phyloP scores from a whole-genome alignment of 2,888 invertebrate genomes.

The Harpagoxenus sublaevis region DNA sequence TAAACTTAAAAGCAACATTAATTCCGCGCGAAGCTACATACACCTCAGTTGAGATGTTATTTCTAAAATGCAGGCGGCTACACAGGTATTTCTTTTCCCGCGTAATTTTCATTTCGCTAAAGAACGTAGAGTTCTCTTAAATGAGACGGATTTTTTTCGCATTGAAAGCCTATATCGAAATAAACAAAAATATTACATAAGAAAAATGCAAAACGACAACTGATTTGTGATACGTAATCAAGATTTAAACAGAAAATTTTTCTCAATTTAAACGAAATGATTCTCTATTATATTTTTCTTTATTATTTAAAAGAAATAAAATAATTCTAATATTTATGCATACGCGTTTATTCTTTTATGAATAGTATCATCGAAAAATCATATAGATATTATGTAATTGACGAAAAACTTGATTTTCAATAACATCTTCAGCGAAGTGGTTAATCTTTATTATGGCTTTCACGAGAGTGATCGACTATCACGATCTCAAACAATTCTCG shows the following conservation, averaged over 20 bases:
- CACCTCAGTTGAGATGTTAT: not conserved
- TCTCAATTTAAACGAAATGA: not conserved
- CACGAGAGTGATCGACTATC: slow-evolving; percentile 14
- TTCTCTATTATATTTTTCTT: not conserved
- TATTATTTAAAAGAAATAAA: slow-evolving; percentile 4
- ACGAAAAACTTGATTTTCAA: slow-evolving; percentile 7
- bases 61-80: not conserved
- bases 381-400: too few species aligned
- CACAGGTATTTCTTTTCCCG: not conserved
- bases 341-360: not conserved
- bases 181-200: not conserved
- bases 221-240: not conserved
- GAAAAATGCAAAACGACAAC: not conserved
- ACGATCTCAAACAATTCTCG: slow-evolving; percentile 20
- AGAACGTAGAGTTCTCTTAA: not conserved
- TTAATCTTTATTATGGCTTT: not conserved
- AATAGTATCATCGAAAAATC: not conserved
- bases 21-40: slow-evolving; percentile 7
- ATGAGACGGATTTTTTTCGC: not conserved
- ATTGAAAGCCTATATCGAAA: not conserved
- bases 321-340: not conserved
- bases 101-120: not conserved
- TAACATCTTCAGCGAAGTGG: not conserved
- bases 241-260: not conserved
- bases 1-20: slow-evolving; percentile 29